These are phyloP conservation scores for Deroptyus accipitrinus DNA, from an alignment of 2,113 vertebrate species.

Conservation along the genomic window DNA sequence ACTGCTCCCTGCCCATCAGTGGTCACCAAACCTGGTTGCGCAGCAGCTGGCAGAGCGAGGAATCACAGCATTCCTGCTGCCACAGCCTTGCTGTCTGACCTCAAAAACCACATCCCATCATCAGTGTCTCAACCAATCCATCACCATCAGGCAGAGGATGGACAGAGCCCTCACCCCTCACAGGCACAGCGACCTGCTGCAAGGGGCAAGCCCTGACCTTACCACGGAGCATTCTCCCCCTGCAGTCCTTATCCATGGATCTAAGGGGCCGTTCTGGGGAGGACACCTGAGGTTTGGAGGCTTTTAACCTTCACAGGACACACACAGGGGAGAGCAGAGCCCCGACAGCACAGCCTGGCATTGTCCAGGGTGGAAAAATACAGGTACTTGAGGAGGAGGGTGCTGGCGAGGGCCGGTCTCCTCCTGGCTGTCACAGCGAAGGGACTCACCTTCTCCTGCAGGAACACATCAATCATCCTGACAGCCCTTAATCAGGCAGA, in stretches of 20 bases:
- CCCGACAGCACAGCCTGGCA: not conserved
- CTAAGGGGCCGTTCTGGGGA: fast-evolving
- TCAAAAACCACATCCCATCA: not conserved
- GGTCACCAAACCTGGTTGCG: not conserved
- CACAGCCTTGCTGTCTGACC: not conserved
- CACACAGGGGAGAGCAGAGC: not conserved
- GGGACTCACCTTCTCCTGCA: conserved; percentile 43
- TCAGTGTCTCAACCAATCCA: not conserved
- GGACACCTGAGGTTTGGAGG: fast-evolving
- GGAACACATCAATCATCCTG: conserved; percentile 60
- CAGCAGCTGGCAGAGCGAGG: too few relatives aligned
- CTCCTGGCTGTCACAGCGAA: conserved; percentile 44
- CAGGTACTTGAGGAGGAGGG: conserved; percentile 48
- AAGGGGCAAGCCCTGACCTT: not conserved
- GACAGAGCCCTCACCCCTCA: not conserved
- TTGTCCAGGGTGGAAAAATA: conserved; percentile 33
- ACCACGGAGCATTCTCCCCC: not conserved
- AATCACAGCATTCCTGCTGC: not conserved
- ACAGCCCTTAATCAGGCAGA: conserved; percentile 65
- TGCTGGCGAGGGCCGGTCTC: conserved; percentile 9
- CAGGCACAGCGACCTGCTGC: not conserved
- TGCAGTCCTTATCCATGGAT: fast-evolving
- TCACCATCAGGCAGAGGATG: not conserved
- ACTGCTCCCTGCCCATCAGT: not conserved
- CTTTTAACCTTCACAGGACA: not conserved